phyloP scores from a whole-genome alignment of 2,797 vertebrate genomes.

The Australoheros facetus region DNA sequence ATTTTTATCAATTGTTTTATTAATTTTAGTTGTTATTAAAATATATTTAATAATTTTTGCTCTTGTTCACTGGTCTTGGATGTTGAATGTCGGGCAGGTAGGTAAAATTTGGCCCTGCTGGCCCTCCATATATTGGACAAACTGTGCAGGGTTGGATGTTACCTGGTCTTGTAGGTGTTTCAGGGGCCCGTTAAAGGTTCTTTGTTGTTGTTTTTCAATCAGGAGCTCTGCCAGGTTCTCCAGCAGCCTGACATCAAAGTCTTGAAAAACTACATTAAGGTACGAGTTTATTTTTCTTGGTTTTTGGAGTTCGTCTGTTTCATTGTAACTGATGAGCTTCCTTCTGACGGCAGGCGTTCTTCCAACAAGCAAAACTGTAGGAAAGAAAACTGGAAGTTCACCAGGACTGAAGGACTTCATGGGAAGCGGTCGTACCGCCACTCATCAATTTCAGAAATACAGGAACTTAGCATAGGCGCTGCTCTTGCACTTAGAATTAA shows the following conservation, averaged over 20 bases:
- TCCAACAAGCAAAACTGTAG: slow-evolving; percentile 95
- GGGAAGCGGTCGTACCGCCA: slow-evolving; percentile 72
- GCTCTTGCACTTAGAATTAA: slow-evolving; percentile 83
- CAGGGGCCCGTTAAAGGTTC: neutral
- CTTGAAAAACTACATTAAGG: slow-evolving; percentile 99
- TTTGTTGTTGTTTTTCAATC: neutral
- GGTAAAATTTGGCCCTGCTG: neutral
- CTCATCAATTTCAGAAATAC: slow-evolving; percentile 50
- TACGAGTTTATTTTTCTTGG: slow-evolving; percentile 49
- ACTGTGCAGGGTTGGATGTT: neutral
- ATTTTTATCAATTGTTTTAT: neutral
- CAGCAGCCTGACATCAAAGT: slow-evolving; percentile 97
- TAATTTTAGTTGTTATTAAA: neutral
- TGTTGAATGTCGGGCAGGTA: no score
- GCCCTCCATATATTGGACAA: neutral
- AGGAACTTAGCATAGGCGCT: slow-evolving; percentile 81
- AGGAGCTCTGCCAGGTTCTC: slow-evolving; percentile 97
- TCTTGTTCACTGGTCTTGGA: no score
- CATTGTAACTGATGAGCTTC: neutral
- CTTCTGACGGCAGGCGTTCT: slow-evolving; percentile 86
- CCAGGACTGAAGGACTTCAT: slow-evolving; percentile 74
- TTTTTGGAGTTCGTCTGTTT: neutral
- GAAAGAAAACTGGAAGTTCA: slow-evolving; percentile 63
- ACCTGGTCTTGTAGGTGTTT: neutral
- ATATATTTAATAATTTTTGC: neutral